Evolutionary conservation across 2,797 vertebrate species (phyloP), one percentile per base, ranked within the genome.

Genomic region (Channa striata): DNA sequence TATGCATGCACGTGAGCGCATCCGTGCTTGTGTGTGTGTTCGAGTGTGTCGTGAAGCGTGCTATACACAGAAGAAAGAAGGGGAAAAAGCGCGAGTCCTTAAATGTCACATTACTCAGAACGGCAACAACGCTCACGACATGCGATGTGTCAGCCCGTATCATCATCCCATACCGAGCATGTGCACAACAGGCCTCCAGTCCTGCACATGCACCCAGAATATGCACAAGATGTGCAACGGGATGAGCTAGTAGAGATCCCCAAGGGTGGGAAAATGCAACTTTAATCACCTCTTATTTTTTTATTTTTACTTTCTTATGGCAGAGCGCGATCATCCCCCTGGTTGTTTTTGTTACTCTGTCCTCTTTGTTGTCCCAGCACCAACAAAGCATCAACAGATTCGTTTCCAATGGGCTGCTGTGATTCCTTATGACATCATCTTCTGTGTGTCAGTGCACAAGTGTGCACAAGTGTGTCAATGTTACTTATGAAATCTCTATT

Each of bases 21-120:
- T 40, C 40, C 65, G 58, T 14, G 9, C 42, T n/a, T 42, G 9
- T 23, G 44, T 58, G 16, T 30, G 19, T 46, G 59, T 48, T 52
- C 11, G 13, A 57, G 46, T 11, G 23, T 21, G 7, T 20, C 54
- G 62, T 53, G 71, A n/a, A 66, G 61, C 37, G 42, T 57, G 75
- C 68, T 52, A 1, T 34, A 6, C 66, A 61, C 43, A 49, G 42
- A 43, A 47, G 56, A 58, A 30, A 49, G 33, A 57, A 78, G 59
- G 59, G 53, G 14, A 67, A 72, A 80, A 72, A 77, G 60, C 81
- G 50, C 42, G 66, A 86, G 88, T 86, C 88, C 81, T 88, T 86
- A 86, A 90, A 91, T 90, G 90, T 90, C 90, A 89, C 83, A 83
- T 88, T 87, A 80, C 85, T 86, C 89, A 81, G 87, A 80, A 81